Conservation (phyloP, 1,140 invertebrate genomes). For the Sarcophaga peregrina region DNA sequence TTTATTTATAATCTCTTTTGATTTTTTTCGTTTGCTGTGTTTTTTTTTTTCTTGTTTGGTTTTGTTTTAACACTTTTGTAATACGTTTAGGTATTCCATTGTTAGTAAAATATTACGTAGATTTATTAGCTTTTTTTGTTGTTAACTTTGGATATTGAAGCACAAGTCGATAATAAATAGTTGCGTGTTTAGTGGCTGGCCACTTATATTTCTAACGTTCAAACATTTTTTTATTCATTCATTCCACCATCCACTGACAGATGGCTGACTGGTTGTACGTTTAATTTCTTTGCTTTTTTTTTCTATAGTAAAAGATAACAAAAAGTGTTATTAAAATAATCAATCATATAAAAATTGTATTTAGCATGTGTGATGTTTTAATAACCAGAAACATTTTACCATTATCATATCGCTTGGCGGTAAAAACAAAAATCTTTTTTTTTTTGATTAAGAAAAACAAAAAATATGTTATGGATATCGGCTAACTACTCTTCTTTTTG, state of each 20-base stretch:
- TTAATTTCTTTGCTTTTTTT: background rate
- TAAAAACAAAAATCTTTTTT: no score
- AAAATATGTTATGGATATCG: no score
- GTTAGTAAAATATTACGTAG: background rate
- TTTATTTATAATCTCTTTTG: background rate
- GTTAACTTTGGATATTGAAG: no score
- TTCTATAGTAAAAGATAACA: background rate
- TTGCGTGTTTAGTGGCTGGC: background rate
- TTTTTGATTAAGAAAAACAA: no score
- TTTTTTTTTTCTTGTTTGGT: background rate
- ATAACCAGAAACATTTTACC: background rate
- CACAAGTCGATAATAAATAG: no score
- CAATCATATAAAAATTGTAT: background rate
- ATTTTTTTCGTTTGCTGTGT: background rate
- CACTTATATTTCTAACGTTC: background rate
- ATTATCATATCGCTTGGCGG: no score
- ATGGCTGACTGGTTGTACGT: background rate
- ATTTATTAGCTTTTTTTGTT: no score
- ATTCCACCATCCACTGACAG: background rate
- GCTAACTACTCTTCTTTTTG: no score
- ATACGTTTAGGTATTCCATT: conserved; percentile 19
- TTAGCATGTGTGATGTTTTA: conserved; percentile 5
- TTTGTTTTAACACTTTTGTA: conserved; percentile 38
- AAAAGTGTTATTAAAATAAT: background rate
- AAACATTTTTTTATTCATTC: background rate